Evolutionary conservation across 2,797 vertebrate genomes (phyloP).

Genomic region (Lagodon rhomboides): DNA sequence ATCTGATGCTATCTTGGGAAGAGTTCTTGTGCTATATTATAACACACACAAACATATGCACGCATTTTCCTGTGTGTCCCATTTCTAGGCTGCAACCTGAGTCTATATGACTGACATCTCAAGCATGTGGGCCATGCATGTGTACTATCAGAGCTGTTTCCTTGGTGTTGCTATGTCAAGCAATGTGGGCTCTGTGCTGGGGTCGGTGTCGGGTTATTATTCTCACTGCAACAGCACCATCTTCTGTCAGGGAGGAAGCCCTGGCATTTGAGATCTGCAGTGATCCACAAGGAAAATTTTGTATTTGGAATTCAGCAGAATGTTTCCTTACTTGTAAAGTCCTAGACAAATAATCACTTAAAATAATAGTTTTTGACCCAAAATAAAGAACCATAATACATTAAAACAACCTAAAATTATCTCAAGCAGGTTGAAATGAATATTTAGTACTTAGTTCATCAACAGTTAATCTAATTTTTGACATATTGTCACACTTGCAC

Average conservation of each 20-base stretch:
- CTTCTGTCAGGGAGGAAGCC: conserved; percentile 39
- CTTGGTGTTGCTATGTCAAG: neutral
- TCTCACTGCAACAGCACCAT: conserved; percentile 65
- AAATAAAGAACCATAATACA: no score
- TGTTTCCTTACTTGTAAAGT: no score
- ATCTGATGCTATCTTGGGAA: neutral
- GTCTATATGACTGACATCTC: conserved; percentile 44
- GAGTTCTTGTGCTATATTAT: neutral
- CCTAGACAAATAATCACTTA: no score
- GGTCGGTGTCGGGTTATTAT: neutral
- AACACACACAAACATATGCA: conserved; percentile 15
- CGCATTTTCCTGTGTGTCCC: conserved; percentile 2
- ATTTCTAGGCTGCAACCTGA: conserved; percentile 55
- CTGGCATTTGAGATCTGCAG: neutral
- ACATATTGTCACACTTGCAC: no score
- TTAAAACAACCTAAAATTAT: no score
- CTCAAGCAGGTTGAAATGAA: no score
- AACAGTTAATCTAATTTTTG: no score
- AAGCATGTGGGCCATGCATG: conserved; percentile 50
- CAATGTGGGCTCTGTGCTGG: neutral
- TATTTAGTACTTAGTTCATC: no score
- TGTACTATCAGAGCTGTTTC: conserved; percentile 27
- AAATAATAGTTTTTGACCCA: no score
- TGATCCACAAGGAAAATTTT: no score
- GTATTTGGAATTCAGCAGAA: no score